Evolutionary conservation across 2,113 vertebrate species (phyloP).

Genomic region (Myrmophylax atrothorax): DNA sequence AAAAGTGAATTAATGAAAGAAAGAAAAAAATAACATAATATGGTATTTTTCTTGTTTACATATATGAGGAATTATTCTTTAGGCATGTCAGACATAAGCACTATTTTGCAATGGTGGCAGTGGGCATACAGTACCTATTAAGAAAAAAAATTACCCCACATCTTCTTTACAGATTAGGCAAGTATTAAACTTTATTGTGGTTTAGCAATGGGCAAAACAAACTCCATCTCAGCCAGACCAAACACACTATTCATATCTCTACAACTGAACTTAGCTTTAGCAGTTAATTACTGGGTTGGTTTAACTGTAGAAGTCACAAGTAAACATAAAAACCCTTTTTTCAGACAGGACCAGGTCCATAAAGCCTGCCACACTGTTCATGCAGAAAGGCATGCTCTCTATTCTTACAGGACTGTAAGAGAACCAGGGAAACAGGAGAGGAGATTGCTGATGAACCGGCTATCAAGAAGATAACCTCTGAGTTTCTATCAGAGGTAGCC

Average conservation of each 20-base stretch:
- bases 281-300: neutral
- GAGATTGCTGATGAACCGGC: neutral
- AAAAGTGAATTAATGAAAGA: neutral
- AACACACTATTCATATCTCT: neutral
- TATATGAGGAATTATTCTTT: neutral
- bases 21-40: neutral
- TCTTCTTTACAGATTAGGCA: neutral
- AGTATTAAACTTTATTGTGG: neutral
- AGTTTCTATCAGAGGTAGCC: neutral
- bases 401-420: neutral
- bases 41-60: neutral
- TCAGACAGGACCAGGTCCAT: neutral
- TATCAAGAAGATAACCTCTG: fast-evolving
- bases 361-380: neutral
- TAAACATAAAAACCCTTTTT: neutral
- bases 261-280: neutral
- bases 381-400: neutral
- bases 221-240: neutral
- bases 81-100: neutral
- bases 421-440: neutral
- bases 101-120: neutral
- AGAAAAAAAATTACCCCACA: fast-evolving
- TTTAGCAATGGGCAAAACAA: neutral
- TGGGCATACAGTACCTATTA: neutral
- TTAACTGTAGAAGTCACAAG: neutral